Percentiles rank a stretch among this genome's conserved stretches.
Conservation (phyloP, 1,140 invertebrate species). For the Drosophila kepulauana region DNA sequence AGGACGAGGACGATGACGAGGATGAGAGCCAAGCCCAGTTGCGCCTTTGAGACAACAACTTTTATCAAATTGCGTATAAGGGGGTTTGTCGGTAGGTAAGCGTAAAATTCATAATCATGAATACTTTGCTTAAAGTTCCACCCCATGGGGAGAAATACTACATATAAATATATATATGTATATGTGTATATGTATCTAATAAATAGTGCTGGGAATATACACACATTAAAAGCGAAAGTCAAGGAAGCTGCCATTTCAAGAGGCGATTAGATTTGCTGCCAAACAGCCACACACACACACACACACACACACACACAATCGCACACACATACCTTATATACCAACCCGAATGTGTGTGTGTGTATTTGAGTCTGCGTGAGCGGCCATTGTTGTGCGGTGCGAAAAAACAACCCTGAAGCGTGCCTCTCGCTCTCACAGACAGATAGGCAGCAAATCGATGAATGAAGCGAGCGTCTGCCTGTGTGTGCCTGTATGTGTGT, state of each 20-base stretch:
- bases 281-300: slow-evolving; percentile 34
- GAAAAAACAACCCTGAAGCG: slow-evolving; percentile 67
- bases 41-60: slow-evolving; percentile 66
- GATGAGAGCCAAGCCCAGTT: slow-evolving; percentile 47
- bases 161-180: slow-evolving; percentile 28
- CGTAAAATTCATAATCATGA: slow-evolving; percentile 85
- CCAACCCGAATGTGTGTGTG: slow-evolving; percentile 36
- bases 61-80: slow-evolving; percentile 63
- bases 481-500: slow-evolving; percentile 27
- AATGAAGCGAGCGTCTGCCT: slow-evolving; percentile 61
- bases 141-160: slow-evolving; percentile 56
- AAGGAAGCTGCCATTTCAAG: slow-evolving; percentile 62
- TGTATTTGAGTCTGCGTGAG: slow-evolving; percentile 61
- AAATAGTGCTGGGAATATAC: slow-evolving; percentile 50
- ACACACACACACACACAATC: slow-evolving; percentile 21
- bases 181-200: slow-evolving; percentile 23
- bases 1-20: neutral
- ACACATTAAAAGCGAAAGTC: slow-evolving; percentile 73
- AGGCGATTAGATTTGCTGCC: slow-evolving; percentile 55
- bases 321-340: slow-evolving; percentile 62
- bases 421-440: slow-evolving; percentile 66
- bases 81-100: slow-evolving; percentile 81
- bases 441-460: slow-evolving; percentile 80
- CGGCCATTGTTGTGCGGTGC: slow-evolving; percentile 72
- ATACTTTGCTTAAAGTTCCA: slow-evolving; percentile 73